A percentile compares a stretch with the other conserved stretches of the same genome.
phyloP scores from a whole-genome alignment of 2,888 invertebrate species.

The Chalcis sispes region DNA sequence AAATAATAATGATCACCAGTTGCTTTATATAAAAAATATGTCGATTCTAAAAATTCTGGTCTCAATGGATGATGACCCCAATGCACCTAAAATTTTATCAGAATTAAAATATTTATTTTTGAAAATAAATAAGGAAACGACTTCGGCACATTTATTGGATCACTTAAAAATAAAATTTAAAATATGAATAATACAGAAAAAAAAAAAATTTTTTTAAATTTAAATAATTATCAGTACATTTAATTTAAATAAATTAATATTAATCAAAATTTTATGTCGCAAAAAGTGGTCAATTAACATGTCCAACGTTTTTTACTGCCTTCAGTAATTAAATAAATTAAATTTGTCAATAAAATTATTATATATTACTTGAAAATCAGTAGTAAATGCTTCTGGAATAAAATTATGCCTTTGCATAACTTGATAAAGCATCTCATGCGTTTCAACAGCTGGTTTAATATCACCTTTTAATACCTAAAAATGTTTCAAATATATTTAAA shows the following conservation, averaged over 20 bases:
- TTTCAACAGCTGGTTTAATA: conserved; percentile 97
- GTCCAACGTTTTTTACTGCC: conserved; percentile 38
- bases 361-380: conserved; percentile 88
- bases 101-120: conserved; percentile 18
- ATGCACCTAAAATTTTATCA: conserved; percentile 83
- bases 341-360: conserved; percentile 43
- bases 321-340: conserved; percentile 20
- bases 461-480: conserved; percentile 88
- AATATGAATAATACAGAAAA: background rate
- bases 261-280: background rate
- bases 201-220: background rate
- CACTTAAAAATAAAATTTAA: conserved; percentile 34
- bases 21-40: conserved; percentile 96
- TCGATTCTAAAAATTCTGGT: conserved; percentile 98
- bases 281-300: conserved; percentile 45
- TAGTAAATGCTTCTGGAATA: conserved; percentile 98
- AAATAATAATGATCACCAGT: conserved; percentile 97
- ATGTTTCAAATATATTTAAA: conserved; percentile 1
- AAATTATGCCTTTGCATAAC: conserved; percentile 98
- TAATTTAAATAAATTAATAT: background rate
- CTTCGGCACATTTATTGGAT: conserved; percentile 40
- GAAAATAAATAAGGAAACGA: conserved; percentile 16
- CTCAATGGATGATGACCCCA: conserved; percentile 98
- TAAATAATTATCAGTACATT: conserved; percentile 1
- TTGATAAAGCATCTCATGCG: conserved; percentile 99